Percentiles rank a stretch among this genome's conserved stretches.
Conservation (phyloP, 2,797 vertebrate genomes). For the Sebastes hubbsi region DNA sequence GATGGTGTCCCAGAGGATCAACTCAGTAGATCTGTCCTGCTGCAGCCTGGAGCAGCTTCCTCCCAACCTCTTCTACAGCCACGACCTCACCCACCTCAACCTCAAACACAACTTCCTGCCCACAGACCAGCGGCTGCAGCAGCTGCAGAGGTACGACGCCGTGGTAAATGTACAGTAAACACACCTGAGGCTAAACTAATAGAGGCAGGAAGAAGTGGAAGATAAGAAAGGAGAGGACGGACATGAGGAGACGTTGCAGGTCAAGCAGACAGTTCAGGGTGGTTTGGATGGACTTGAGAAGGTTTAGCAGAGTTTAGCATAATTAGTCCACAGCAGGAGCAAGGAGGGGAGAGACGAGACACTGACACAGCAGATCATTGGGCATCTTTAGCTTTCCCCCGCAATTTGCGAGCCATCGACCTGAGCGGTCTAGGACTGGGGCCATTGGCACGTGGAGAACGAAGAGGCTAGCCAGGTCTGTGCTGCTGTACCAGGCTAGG, state of each 20-base stretch:
- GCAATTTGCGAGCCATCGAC: conserved; percentile 48
- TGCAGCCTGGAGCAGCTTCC: conserved; percentile 96
- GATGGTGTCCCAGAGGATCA: conserved; percentile 97
- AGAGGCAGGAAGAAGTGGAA: background rate
- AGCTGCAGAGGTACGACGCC: conserved; percentile 90
- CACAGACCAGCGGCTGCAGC: conserved; percentile 84
- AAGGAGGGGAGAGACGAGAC: conserved; percentile 14
- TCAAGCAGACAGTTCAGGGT: background rate
- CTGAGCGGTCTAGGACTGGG: conserved; percentile 57
- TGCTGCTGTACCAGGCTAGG: conserved; percentile 35
- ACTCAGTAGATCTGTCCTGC: conserved; percentile 97
- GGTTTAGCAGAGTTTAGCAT: conserved; percentile 31
- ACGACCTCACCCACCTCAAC: conserved; percentile 98
- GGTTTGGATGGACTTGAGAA: conserved; percentile 13
- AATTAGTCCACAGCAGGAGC: conserved; percentile 23
- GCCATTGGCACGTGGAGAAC: conserved; percentile 43
- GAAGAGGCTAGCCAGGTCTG: conserved; percentile 52
- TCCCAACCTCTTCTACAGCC: conserved; percentile 96
- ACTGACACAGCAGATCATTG: conserved; percentile 45
- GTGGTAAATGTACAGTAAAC: conserved; percentile 22
- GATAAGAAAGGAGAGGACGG: background rate
- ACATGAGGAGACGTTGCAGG: background rate
- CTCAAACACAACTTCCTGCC: conserved; percentile 97
- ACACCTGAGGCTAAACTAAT: conserved; percentile 20
- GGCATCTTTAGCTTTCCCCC: conserved; percentile 42